A percentile compares a stretch with the other conserved stretches of the same genome.
phyloP scores from a whole-genome alignment of 2,797 vertebrate genomes.

The Jordanella pulchra region DNA sequence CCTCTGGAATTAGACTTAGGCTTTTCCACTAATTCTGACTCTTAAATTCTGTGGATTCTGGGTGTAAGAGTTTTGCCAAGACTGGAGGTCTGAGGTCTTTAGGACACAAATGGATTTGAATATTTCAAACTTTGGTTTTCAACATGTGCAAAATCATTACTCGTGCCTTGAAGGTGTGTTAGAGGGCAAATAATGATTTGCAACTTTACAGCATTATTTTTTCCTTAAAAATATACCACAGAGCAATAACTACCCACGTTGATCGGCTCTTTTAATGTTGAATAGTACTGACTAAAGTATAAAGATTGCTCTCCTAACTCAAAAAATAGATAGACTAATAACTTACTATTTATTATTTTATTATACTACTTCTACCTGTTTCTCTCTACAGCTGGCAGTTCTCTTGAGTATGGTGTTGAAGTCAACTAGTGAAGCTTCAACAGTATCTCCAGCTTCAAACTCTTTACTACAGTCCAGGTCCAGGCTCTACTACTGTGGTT shows the following conservation, averaged over 20 bases:
- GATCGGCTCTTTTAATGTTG: neutral
- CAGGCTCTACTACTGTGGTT: constrained; percentile 4
- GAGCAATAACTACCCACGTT: neutral
- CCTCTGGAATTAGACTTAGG: too few species aligned
- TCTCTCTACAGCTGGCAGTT: neutral
- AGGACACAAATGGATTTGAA: neutral
- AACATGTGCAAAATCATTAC: neutral
- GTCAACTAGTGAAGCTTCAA: neutral
- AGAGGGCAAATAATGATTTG: neutral
- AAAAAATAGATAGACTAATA: too few species aligned
- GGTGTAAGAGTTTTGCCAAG: too few species aligned
- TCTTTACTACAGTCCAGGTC: constrained; percentile 12
- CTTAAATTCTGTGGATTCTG: too few species aligned
- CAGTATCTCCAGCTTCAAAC: neutral
- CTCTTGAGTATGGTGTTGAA: constrained; percentile 6
- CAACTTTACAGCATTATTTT: neutral
- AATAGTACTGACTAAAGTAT: too few species aligned
- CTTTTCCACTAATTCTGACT: too few species aligned
- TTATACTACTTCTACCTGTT: too few species aligned
- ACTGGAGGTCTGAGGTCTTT: too few species aligned
- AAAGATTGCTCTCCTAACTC: too few species aligned
- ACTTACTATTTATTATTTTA: too few species aligned
- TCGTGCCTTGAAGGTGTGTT: neutral
- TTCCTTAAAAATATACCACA: neutral
- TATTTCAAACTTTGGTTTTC: neutral